Evolutionary conservation across 2,797 vertebrate genomes (phyloP), one percentile per base, ranked within the genome.

Genomic region (Gallinago stenura): DNA sequence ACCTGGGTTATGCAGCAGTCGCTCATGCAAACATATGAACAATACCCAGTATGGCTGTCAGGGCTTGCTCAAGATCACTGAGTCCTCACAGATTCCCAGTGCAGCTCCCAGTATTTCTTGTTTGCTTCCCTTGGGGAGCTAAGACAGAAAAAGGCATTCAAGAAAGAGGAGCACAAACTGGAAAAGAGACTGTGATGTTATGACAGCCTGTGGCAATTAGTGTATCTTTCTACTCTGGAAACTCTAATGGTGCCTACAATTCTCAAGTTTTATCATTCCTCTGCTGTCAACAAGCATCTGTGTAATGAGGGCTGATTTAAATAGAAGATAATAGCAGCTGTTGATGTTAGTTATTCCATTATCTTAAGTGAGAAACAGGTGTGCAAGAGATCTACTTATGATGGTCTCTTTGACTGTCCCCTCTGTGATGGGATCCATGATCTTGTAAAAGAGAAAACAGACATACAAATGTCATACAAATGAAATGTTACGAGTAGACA

Each of bases 231-330:
- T n/a, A 45, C 39, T 76, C 60, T 77, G 25, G 13, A 66, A 95
- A 89, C 22, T 70, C 43, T 73, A 87, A 83, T 16, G 5, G 48
- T 66, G 53, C 45, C 69, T 93, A 57, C 12, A 83, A 1, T 21
- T 45, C 45, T 64, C 65, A 71, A 73, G 26, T 64, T 86, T 60
- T 71, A 45, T 45, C 35, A 68, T 71, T 83, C 53, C 31, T 75
- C 37, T 64, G 48, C 76, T 95, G 84, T 80, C 87, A 87, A 58
- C 48, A 83, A 92, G 73, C 62, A 92, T 43, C 81, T 95, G 91
- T 85, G 71, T 56, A 66, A 85, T 69, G 17, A 70, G 22, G 4
- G 30, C 17, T 87, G 68, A 64, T 92, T 95, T 89, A 93, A 89
- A 72, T 12, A 87, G 46, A 66, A 73, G 71, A 64, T 30, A 87